These are phyloP conservation scores for Drosophila mercatorum DNA, from an alignment of 2,888 invertebrate genomes.

Conservation along the genomic window DNA sequence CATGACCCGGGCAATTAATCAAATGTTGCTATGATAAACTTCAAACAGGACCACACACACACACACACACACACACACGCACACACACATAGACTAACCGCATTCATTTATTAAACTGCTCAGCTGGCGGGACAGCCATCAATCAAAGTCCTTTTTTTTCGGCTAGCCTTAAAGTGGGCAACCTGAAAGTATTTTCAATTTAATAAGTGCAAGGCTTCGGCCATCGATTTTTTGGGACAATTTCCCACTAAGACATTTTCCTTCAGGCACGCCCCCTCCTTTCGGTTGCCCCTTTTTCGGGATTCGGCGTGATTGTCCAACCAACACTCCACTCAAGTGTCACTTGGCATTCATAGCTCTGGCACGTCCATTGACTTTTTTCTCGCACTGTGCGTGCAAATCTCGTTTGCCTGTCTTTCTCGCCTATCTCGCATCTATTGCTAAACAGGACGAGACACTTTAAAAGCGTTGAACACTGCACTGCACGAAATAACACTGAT, in stretches of 20 bases:
- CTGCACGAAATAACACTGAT: constrained; percentile 18
- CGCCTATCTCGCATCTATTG: constrained; percentile 29
- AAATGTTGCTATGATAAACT: constrained; percentile 63
- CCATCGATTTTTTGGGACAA: constrained; percentile 62
- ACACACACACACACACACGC: constrained; percentile 23
- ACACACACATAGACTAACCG: constrained; percentile 42
- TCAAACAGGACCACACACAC: constrained; percentile 29
- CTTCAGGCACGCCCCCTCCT: neutral
- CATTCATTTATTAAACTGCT: constrained; percentile 74
- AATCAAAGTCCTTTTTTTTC: constrained; percentile 56
- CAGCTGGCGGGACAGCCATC: constrained; percentile 69
- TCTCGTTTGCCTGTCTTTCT: constrained; percentile 26
- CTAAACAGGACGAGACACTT: constrained; percentile 53
- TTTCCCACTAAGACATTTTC: constrained; percentile 19
- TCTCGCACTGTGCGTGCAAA: constrained; percentile 54
- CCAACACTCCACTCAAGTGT: constrained; percentile 62
- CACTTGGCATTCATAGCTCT: constrained; percentile 65
- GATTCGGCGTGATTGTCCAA: constrained; percentile 36
- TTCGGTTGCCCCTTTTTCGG: neutral
- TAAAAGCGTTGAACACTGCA: constrained; percentile 36
- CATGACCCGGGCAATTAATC: constrained; percentile 59
- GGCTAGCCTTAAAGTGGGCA: constrained; percentile 39
- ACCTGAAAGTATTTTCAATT: constrained; percentile 62
- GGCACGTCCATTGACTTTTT: constrained; percentile 64
- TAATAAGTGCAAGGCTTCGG: constrained; percentile 63